These are phyloP conservation scores for Sinotaia quadrata DNA, from an alignment of 2,888 invertebrate genomes.

Conservation along the genomic window DNA sequence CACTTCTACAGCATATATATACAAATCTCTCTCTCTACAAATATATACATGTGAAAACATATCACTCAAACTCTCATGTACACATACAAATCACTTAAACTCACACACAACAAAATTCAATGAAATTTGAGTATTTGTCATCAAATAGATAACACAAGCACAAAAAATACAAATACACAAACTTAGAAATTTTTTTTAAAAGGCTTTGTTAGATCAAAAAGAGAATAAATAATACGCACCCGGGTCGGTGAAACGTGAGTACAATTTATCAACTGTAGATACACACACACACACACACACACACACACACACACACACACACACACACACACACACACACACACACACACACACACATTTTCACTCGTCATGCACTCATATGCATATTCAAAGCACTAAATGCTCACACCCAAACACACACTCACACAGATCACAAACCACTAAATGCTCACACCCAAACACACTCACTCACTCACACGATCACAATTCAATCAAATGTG, in stretches of 20 bases:
- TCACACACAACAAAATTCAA: no score
- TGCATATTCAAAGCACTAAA: background rate
- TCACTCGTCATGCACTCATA: background rate
- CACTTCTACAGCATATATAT: no score
- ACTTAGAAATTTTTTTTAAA: no score
- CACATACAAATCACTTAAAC: no score
- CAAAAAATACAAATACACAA: no score
- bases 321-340: background rate
- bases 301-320: background rate
- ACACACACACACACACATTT: no score
- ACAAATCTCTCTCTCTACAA: no score
- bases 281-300: background rate
- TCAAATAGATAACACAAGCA: no score
- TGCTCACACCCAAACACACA: background rate
- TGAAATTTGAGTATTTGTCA: no score
- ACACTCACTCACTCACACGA: background rate
- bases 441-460: background rate
- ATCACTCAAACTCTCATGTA: no score
- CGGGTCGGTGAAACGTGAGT: background rate
- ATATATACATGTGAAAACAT: no score
- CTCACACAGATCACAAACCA: constrained; percentile 5
- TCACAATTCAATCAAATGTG: background rate
- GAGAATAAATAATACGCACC: background rate
- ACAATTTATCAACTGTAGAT: background rate
- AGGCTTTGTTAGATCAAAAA: no score